Evolutionary conservation across 2,113 vertebrate genomes (phyloP).

Genomic region (Zapus hudsonius): DNA sequence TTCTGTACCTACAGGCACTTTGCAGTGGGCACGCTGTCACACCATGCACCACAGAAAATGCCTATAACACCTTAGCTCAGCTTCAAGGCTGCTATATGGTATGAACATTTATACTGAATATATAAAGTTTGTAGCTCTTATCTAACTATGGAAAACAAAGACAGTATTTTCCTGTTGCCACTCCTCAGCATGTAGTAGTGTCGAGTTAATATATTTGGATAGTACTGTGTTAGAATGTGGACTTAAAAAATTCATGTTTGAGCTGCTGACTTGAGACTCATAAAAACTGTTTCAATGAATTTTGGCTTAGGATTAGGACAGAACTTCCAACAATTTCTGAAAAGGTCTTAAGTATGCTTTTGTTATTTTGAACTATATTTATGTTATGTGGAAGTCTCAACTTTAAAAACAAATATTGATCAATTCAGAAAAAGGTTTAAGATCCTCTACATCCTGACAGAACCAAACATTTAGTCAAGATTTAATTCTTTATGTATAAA

Average conservation of each 20-base stretch:
- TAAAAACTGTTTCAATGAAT: neutral
- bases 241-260: neutral
- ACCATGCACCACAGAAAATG: neutral
- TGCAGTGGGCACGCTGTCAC: neutral
- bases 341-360: neutral
- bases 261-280: neutral
- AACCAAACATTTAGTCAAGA: neutral
- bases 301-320: neutral
- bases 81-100: neutral
- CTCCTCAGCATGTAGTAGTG: neutral
- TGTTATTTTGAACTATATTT: neutral
- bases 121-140: neutral
- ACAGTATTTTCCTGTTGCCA: neutral
- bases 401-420: neutral
- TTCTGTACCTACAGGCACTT: neutral
- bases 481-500: neutral
- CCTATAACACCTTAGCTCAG: neutral
- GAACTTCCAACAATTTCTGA: neutral
- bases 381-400: neutral
- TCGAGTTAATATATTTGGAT: neutral
- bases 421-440: neutral
- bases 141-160: neutral
- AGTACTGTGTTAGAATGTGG: neutral
- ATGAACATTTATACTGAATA: neutral
- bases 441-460: neutral